Percentiles rank a stretch among this genome's conserved stretches.
Evolutionary conservation across 2,113 vertebrate genomes (phyloP).

Genomic region (Isurus oxyrinchus): DNA sequence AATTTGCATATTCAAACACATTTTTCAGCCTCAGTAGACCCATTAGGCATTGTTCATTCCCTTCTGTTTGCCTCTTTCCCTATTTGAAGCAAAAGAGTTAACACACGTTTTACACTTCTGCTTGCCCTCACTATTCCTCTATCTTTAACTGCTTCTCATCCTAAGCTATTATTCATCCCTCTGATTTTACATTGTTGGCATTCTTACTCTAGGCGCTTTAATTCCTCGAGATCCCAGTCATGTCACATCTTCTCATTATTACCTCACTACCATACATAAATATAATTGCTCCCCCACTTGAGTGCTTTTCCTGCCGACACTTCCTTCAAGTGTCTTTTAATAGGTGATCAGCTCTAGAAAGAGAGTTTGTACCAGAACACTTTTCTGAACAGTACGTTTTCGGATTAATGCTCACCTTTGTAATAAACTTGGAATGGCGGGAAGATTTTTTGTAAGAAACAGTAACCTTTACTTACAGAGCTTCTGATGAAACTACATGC

Average conservation of each 20-base stretch:
- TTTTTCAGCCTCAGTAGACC: too few species aligned
- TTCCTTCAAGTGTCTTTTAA: neutral
- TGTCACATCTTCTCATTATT: neutral
- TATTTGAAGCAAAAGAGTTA: neutral
- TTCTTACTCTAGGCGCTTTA: neutral
- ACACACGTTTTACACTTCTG: neutral
- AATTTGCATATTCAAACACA: neutral
- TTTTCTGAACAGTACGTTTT: neutral
- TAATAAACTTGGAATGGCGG: neutral
- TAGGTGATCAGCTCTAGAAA: neutral
- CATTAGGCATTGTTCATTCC: neutral
- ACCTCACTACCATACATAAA: neutral
- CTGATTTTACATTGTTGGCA: neutral
- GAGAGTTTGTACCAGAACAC: neutral
- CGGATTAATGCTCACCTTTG: neutral
- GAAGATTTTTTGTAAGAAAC: too few species aligned
- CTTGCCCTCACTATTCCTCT: neutral
- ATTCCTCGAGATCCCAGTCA: too few species aligned
- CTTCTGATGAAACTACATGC: too few species aligned
- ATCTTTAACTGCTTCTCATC: neutral
- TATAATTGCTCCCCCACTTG: neutral
- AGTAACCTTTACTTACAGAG: too few species aligned
- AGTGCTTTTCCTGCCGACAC: neutral
- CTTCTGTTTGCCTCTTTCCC: neutral
- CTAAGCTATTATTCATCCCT: neutral